These are phyloP conservation scores for Erinaceus europaeus DNA, from an alignment of 2,113 vertebrate genomes.

Conservation along the genomic window DNA sequence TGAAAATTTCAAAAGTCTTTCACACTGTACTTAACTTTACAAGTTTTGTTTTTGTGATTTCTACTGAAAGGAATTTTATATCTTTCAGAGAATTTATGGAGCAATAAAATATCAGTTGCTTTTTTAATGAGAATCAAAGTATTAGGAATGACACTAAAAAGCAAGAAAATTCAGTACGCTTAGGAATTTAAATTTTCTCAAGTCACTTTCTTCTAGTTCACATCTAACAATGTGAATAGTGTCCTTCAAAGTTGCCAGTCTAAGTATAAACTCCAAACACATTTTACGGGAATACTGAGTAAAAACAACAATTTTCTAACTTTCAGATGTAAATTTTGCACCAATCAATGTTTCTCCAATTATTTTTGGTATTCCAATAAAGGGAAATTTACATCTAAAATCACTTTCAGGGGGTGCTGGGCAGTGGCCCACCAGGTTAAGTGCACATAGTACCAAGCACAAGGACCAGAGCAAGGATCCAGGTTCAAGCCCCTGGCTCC, in stretches of 20 bases:
- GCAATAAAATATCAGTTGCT: slow-evolving; percentile 25
- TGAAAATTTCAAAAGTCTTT: slow-evolving; percentile 25
- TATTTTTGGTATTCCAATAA: background rate
- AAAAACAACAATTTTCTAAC: background rate
- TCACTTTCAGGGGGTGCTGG: too few relatives aligned
- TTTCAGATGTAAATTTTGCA: slow-evolving; percentile 1
- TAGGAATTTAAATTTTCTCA: slow-evolving; percentile 24
- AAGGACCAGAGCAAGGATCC: too few relatives aligned
- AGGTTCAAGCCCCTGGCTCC: background rate
- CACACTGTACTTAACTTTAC: slow-evolving; percentile 10
- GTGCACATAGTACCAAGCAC: too few relatives aligned
- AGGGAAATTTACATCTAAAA: background rate
- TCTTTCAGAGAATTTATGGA: slow-evolving; percentile 14
- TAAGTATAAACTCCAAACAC: background rate
- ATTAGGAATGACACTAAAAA: background rate
- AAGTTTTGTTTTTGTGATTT: background rate
- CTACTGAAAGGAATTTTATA: slow-evolving; percentile 11
- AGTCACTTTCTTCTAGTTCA: background rate
- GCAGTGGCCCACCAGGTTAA: too few relatives aligned
- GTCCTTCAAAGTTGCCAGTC: background rate
- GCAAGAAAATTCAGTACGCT: background rate
- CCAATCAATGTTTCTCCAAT: background rate
- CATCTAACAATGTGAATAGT: background rate
- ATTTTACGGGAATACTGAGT: background rate
- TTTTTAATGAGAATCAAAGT: slow-evolving; percentile 6